Percentiles rank a stretch among this genome's conserved stretches.
These are phyloP conservation scores for Hydrochoerus hydrochaeris DNA, from an alignment of 2,113 vertebrate genomes.

Conservation along the genomic window DNA sequence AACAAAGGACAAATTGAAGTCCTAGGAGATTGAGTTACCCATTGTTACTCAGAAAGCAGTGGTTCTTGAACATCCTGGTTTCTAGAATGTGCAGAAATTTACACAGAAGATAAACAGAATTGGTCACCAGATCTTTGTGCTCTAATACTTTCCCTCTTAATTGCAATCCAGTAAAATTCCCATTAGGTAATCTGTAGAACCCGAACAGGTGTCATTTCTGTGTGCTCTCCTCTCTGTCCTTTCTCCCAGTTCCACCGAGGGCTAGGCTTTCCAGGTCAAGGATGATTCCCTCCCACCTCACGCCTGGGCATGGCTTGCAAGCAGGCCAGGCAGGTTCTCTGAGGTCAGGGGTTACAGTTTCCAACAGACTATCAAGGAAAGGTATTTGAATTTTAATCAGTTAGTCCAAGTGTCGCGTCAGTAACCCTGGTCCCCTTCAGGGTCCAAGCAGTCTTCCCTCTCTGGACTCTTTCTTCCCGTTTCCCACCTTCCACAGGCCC, in stretches of 20 bases:
- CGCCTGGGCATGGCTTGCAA: neutral
- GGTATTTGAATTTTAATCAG: neutral
- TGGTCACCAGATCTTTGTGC: neutral
- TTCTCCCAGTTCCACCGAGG: neutral
- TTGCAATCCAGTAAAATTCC: neutral
- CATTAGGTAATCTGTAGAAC: neutral
- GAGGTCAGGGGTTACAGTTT: neutral
- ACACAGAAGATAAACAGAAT: neutral
- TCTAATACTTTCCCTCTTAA: neutral
- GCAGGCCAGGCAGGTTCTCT: neutral
- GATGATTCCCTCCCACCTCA: neutral
- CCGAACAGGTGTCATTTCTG: rapidly evolving
- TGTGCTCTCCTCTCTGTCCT: neutral
- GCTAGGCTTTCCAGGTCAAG: slow-evolving; percentile 49
- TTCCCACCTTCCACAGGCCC: neutral
- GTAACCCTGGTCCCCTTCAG: too few species aligned
- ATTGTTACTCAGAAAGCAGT: neutral
- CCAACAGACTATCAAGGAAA: neutral
- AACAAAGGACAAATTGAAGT: neutral
- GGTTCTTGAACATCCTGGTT: neutral
- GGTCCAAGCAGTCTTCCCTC: too few species aligned
- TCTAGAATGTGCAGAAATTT: neutral
- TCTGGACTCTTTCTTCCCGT: too few species aligned
- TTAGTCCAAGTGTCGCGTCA: too few species aligned
- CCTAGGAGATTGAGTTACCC: neutral